phyloP scores from a whole-genome alignment of 2,113 vertebrate species.

The Rallus limicola region DNA sequence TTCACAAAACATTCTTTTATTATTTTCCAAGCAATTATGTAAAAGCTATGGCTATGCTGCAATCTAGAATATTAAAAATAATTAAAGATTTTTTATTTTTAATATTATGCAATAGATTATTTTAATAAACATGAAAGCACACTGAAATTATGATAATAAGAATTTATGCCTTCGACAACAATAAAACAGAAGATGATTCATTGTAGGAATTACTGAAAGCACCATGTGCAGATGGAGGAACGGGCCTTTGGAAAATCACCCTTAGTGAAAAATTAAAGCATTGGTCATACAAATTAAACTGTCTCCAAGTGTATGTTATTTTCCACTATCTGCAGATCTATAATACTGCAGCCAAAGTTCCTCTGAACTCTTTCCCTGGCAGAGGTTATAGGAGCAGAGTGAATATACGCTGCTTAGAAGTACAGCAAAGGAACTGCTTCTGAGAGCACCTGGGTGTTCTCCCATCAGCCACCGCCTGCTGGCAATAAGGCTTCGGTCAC shows the following conservation, averaged over 20 bases:
- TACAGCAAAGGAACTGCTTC: background rate
- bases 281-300: background rate
- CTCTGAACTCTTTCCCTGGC: background rate
- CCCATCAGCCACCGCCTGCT: accelerated
- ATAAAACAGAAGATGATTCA: background rate
- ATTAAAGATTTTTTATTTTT: background rate
- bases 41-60: background rate
- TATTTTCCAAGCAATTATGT: background rate
- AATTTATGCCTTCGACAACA: background rate
- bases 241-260: background rate
- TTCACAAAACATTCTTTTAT: background rate
- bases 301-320: background rate
- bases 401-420: background rate
- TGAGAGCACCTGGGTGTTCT: background rate
- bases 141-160: background rate
- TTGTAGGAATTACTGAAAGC: background rate
- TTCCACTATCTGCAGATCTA: background rate
- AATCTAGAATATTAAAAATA: background rate
- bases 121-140: background rate
- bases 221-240: background rate
- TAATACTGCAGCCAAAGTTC: background rate
- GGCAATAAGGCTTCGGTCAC: background rate
- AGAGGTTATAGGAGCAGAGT: background rate
- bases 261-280: conserved; percentile 21
- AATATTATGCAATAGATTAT: background rate